Evolutionary conservation across 1,140 invertebrate genomes (phyloP).

Genomic region (Heliothis virescens): DNA sequence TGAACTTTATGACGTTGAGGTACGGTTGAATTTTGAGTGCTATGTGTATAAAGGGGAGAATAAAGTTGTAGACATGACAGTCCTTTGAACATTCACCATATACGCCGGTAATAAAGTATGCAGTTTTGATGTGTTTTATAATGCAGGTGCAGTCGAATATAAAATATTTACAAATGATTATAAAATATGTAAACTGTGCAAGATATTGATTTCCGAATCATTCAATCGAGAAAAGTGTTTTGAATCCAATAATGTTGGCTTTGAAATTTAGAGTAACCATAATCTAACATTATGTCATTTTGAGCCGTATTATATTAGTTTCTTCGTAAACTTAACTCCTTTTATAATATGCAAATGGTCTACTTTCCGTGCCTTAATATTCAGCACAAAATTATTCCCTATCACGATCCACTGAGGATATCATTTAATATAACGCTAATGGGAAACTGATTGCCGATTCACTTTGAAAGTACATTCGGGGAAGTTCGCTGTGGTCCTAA

Average conservation of each 20-base stretch:
- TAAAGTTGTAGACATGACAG: constrained; percentile 14
- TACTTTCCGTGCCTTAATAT: not conserved
- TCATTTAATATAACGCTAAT: constrained; percentile 7
- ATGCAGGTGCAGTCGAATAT: not conserved
- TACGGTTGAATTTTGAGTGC: not conserved
- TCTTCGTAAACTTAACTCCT: too few relatives aligned
- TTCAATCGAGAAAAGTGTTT: too few relatives aligned
- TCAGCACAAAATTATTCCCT: not conserved
- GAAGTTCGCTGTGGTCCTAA: not conserved
- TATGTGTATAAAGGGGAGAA: not conserved
- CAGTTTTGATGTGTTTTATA: not conserved
- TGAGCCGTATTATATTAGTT: too few relatives aligned
- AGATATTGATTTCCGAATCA: too few relatives aligned
- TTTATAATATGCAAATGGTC: not conserved
- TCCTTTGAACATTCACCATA: not conserved
- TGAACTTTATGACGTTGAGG: not conserved
- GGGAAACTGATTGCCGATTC: constrained; percentile 8
- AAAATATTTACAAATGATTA: not conserved
- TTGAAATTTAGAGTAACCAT: too few relatives aligned
- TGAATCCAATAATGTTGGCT: too few relatives aligned
- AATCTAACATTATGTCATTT: too few relatives aligned
- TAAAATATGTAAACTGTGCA: too few relatives aligned
- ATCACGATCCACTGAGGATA: not conserved
- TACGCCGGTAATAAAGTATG: not conserved
- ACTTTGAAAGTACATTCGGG: not conserved